Evolutionary conservation across 2,888 invertebrate genomes (phyloP), one percentile per base, ranked within the genome.

Genomic region (Pollenia griseotomentosa): DNA sequence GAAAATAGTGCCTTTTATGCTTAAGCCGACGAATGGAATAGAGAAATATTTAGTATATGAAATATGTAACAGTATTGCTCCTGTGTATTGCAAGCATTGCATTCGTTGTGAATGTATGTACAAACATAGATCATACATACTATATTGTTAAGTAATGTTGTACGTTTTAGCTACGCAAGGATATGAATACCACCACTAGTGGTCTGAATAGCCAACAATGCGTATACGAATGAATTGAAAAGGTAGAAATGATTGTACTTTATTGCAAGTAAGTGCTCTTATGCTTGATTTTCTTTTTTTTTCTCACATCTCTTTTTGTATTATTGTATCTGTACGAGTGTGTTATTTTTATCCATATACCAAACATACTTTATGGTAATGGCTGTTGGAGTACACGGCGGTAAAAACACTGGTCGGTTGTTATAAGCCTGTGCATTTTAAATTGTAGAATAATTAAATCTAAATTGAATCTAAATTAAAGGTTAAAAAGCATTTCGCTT

Each of bases 191-290:
- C 61, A 71, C 63, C 44, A 68, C 68, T 74, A 61, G 65, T 75
- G 68, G 74, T 83, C 86, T 79, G 44, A 79, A 83, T 75, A 57
- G 74, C 74, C 83, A 86, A 79, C 83, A 86, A 86, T 83, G 86
- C 86, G 86, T 83, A 55, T 51, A 44, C 19, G 57, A 78, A 80
- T 33, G 57, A 78, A 80, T 85, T 74, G 53, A 51, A 80, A 75
- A 75, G 79, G 79, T 85, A 80, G 61, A 61, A 46, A 74, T 74
- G 61, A 68, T 85, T 84, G 73, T 66, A 66, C 73, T 74, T 74
- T 79, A 74, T 19, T 51, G 40, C 74, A 68, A 68, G 68, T 61
- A 75, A 80, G 79, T 46, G 74, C 68, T 80, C 79, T 80, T 75
- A 53, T 68, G 59, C 46, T 70, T 53, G 55, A 61, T 46, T 23